Evolutionary conservation across 2,888 invertebrate genomes (phyloP).

Genomic region (Melieria crassipennis): DNA sequence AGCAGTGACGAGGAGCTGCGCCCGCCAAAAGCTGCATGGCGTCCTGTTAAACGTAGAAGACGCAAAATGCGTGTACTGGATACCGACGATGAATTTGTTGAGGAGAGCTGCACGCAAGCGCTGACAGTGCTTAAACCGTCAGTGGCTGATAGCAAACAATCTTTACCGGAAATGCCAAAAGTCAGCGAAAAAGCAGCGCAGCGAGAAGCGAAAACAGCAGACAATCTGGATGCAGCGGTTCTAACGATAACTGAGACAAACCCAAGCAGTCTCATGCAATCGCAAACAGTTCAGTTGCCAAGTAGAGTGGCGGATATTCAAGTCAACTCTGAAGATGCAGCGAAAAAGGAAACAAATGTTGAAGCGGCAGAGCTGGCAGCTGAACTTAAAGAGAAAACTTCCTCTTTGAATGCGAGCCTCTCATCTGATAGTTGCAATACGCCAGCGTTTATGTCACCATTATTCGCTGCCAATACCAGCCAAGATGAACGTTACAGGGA

Average conservation of each 20-base stretch:
- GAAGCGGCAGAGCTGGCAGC: no score
- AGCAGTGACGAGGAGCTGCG: background rate
- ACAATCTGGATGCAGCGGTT: no score
- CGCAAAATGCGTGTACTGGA: conserved; percentile 10
- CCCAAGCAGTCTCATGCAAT: no score
- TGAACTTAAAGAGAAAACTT: no score
- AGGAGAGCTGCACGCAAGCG: background rate
- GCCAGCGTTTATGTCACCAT: conserved; percentile 6
- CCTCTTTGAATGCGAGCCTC: no score
- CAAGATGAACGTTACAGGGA: conserved; percentile 47
- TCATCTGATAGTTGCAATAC: no score
- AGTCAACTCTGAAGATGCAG: no score
- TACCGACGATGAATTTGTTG: conserved; percentile 1
- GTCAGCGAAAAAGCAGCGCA: background rate
- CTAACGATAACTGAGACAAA: no score
- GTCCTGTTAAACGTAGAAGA: background rate
- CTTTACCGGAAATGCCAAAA: background rate
- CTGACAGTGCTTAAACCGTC: background rate
- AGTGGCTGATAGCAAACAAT: background rate
- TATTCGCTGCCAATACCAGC: conserved; percentile 38
- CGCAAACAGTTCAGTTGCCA: no score
- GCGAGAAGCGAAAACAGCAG: background rate
- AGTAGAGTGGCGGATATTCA: no score
- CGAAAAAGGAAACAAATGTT: no score
- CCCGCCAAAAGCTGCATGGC: background rate